These are phyloP conservation scores for Rachycentron canadum DNA, from an alignment of 2,797 vertebrate genomes.

Conservation along the genomic window DNA sequence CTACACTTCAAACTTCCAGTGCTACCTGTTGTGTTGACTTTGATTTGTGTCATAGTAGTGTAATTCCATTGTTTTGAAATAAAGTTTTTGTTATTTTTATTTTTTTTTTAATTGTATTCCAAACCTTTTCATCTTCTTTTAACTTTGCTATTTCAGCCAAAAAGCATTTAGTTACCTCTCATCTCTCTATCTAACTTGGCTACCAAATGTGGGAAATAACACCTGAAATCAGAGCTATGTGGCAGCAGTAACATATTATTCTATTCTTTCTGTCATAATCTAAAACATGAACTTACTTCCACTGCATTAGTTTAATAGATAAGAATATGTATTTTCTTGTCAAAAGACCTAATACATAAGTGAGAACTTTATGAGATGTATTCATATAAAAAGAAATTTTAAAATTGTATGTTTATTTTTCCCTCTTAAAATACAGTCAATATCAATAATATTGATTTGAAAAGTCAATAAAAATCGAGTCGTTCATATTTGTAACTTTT, in stretches of 20 bases:
- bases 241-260: neutral
- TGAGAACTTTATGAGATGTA: neutral
- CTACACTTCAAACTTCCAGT: conserved; percentile 21
- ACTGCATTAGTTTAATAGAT: neutral
- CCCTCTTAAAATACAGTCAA: no score
- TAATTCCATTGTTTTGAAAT: conserved; percentile 81
- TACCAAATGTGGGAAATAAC: neutral
- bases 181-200: neutral
- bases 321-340: no score
- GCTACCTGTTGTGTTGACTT: conserved; percentile 33
- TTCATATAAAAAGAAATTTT: neutral
- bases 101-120: neutral
- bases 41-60: conserved; percentile 37
- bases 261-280: neutral
- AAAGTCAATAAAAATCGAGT: conserved; percentile 63
- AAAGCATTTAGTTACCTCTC: neutral
- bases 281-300: neutral
- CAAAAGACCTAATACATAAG: neutral
- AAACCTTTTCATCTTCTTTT: neutral
- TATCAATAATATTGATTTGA: conserved; percentile 26
- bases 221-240: neutral
- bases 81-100: conserved; percentile 74
- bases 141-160: neutral
- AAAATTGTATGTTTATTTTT: neutral
- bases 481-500: conserved; percentile 93